Percentiles rank a stretch among this genome's conserved stretches.
These are phyloP conservation scores for Pituophis catenifer DNA, from an alignment of 2,113 vertebrate genomes.

Conservation along the genomic window DNA sequence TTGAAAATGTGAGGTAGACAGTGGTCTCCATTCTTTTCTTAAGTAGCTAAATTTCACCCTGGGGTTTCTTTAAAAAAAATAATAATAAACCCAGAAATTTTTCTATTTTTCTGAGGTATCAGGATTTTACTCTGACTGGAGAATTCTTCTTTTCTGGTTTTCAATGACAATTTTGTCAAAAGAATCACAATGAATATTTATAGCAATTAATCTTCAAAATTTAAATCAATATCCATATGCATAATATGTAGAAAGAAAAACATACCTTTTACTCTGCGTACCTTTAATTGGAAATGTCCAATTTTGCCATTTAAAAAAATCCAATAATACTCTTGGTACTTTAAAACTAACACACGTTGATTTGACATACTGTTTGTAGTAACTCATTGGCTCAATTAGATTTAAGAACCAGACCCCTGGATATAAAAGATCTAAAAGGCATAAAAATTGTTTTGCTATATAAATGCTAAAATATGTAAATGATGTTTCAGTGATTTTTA, in stretches of 20 bases:
- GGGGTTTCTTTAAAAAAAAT: background rate
- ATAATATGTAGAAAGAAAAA: background rate
- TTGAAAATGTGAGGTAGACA: background rate
- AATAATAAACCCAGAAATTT: background rate
- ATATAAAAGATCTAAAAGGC: background rate
- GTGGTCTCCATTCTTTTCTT: background rate
- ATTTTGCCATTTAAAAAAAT: background rate
- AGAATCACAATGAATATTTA: background rate
- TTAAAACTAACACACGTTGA: background rate
- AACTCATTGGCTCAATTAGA: background rate
- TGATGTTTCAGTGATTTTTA: background rate
- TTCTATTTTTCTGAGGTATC: background rate
- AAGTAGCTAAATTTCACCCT: background rate
- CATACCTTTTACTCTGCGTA: background rate
- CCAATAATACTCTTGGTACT: background rate
- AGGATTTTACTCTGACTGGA: background rate
- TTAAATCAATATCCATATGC: background rate
- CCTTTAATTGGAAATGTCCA: background rate
- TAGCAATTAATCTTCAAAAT: background rate
- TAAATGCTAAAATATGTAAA: background rate
- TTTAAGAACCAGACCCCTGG: background rate
- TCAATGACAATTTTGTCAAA: background rate
- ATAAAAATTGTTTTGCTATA: background rate
- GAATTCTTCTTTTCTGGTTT: background rate
- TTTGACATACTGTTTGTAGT: background rate